Evolutionary conservation across 2,888 invertebrate species (phyloP).

Genomic region (Lagria hirta): DNA sequence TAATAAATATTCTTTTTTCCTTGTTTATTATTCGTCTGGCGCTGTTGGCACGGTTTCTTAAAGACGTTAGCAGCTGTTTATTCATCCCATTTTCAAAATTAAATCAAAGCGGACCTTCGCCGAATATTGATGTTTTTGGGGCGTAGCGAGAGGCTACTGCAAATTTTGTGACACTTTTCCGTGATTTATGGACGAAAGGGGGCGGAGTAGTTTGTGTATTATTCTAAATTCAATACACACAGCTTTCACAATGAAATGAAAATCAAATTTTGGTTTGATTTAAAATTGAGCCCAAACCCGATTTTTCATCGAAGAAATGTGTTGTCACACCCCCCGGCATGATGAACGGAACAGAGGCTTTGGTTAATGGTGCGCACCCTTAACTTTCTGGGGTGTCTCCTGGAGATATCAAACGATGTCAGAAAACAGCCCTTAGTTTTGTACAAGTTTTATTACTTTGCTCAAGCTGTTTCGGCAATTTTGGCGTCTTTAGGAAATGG

Average conservation of each 20-base stretch:
- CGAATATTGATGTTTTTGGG: slow-evolving; percentile 23
- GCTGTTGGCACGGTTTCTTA: slow-evolving; percentile 1
- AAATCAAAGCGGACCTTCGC: slow-evolving; percentile 12
- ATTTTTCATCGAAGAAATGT: slow-evolving; percentile 8
- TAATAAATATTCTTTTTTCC: no score
- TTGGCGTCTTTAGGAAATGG: slow-evolving; percentile 1
- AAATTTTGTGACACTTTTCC: slow-evolving; percentile 23
- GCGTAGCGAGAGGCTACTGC: slow-evolving; percentile 23
- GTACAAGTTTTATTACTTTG: slow-evolving; percentile 18
- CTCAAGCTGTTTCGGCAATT: slow-evolving; percentile 10
- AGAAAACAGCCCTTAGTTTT: slow-evolving; percentile 5
- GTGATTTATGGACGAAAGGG: slow-evolving; percentile 22
- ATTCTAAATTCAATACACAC: not conserved
- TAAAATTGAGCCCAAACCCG: slow-evolving; percentile 5
- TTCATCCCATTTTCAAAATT: slow-evolving; percentile 14
- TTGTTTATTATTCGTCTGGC: not conserved
- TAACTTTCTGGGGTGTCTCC: slow-evolving; percentile 15
- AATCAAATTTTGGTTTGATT: slow-evolving; percentile 4
- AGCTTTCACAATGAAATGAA: slow-evolving; percentile 8
- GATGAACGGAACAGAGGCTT: slow-evolving; percentile 16
- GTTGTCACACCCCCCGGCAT: slow-evolving; percentile 23
- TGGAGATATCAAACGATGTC: slow-evolving; percentile 4
- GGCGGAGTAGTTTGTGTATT: slow-evolving; percentile 10
- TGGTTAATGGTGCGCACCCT: slow-evolving; percentile 14
- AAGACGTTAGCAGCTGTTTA: slow-evolving; percentile 21